Percentiles rank a stretch among this genome's conserved stretches.
Evolutionary conservation across 2,888 invertebrate genomes (phyloP).

Genomic region (Melangyna quadrimaculata): DNA sequence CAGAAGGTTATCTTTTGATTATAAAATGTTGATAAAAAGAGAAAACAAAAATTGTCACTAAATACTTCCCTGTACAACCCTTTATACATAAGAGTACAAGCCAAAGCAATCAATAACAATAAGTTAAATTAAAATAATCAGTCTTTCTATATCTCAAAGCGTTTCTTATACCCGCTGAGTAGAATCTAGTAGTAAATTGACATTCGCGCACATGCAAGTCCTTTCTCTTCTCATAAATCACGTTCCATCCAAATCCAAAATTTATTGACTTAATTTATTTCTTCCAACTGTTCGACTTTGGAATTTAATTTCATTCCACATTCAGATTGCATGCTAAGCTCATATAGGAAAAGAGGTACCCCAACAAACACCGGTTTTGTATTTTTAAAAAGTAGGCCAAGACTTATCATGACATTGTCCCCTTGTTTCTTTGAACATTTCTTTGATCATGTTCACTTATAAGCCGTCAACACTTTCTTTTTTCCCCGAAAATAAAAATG

Average conservation of each 20-base stretch:
- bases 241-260: not conserved
- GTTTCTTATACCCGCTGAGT: not conserved
- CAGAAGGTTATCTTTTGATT: too few species aligned
- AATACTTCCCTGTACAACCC: too few species aligned
- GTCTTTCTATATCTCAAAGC: too few species aligned
- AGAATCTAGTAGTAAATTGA: not conserved
- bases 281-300: not conserved
- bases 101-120: too few species aligned
- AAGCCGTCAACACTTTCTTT: slow-evolving; percentile 57
- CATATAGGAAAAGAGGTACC: not conserved
- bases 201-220: not conserved
- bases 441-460: not conserved
- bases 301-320: not conserved
- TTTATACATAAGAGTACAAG: too few species aligned
- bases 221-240: slow-evolving; percentile 22
- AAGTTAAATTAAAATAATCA: too few species aligned
- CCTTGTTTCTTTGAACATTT: slow-evolving; percentile 3
- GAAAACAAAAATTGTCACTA: too few species aligned
- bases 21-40: too few species aligned
- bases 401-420: slow-evolving; percentile 25
- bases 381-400: slow-evolving; percentile 46
- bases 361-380: slow-evolving; percentile 40
- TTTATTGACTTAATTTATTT: not conserved
- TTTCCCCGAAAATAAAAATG: slow-evolving; percentile 26
- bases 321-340: not conserved